Percentiles rank a stretch among this genome's conserved stretches.
Evolutionary conservation across 2,888 invertebrate genomes (phyloP).

Genomic region (Andrena flavipes): DNA sequence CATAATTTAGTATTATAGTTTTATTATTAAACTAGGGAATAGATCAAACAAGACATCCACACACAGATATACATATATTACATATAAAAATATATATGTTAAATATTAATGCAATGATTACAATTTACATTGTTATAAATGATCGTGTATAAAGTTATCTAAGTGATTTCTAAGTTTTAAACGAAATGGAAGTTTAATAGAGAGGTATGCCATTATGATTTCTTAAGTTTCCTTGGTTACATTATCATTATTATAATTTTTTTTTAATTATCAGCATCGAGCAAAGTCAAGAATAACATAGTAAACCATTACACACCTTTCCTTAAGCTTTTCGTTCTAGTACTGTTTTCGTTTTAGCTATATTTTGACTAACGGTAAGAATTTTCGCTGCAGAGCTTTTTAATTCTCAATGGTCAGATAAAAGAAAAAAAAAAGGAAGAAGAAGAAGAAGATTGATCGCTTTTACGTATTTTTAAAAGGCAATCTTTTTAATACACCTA

Average conservation of each 20-base stretch:
- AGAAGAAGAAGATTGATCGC: conserved; percentile 46
- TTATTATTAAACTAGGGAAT: conserved; percentile 82
- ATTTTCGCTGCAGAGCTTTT: conserved; percentile 66
- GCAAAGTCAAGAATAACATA: conserved; percentile 61
- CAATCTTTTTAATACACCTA: conserved; percentile 65
- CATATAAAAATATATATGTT: conserved; percentile 84
- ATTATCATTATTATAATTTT: conserved; percentile 61
- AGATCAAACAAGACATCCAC: conserved; percentile 82
- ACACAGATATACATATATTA: conserved; percentile 83
- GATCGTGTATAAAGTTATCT: conserved; percentile 84
- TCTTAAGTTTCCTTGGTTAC: conserved; percentile 75
- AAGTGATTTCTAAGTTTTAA: conserved; percentile 84
- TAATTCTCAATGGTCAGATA: conserved; percentile 63
- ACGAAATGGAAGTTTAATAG: conserved; percentile 79
- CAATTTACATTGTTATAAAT: conserved; percentile 84
- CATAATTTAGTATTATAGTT: conserved; percentile 84
- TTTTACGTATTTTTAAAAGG: conserved; percentile 70
- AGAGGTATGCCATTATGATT: conserved; percentile 83
- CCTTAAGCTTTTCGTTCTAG: conserved; percentile 61
- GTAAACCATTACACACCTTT: conserved; percentile 63
- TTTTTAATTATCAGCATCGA: conserved; percentile 57
- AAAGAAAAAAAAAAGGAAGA: conserved; percentile 39
- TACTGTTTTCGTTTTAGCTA: conserved; percentile 56
- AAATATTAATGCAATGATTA: conserved; percentile 84
- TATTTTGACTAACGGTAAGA: conserved; percentile 59